phyloP scores from a whole-genome alignment of 2,797 vertebrate genomes.

The Argentina silus region DNA sequence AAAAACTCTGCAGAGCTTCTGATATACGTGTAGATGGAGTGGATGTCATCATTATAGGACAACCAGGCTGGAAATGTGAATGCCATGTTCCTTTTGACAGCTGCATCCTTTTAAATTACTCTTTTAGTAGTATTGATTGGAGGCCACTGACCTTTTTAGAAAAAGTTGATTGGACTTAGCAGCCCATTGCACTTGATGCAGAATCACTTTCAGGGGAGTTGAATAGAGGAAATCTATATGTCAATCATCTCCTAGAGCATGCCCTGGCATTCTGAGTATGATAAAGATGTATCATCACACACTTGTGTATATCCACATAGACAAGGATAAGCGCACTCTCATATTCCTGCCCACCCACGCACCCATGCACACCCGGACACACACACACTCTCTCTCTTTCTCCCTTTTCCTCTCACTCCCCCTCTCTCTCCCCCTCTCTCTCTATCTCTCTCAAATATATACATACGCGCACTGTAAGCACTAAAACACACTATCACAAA shows the following conservation, averaged over 20 bases:
- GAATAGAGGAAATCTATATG: slow-evolving; percentile 10
- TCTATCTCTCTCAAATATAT: not conserved
- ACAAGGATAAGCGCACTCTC: no score
- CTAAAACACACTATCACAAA: not conserved
- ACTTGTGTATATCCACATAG: not conserved
- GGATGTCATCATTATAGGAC: not conserved
- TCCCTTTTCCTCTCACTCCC: no score
- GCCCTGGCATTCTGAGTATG: not conserved
- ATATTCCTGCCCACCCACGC: not conserved
- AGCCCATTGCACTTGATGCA: slow-evolving; percentile 3
- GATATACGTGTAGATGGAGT: not conserved
- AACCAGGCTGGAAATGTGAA: not conserved
- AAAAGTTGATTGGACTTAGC: slow-evolving; percentile 26
- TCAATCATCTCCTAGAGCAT: slow-evolving; percentile 28
- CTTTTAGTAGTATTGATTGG: slow-evolving; percentile 44
- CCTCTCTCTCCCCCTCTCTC: no score
- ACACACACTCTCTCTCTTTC: not conserved
- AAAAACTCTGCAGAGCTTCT: not conserved
- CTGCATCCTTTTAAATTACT: slow-evolving; percentile 33
- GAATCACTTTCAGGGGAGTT: not conserved
- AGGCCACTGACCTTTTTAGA: slow-evolving; percentile 37
- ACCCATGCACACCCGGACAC: not conserved
- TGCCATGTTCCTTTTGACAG: slow-evolving; percentile 20
- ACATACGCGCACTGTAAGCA: not conserved
- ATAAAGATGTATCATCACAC: slow-evolving; percentile 21